Conservation (phyloP, 2,113 vertebrate species). For the Lepidothrix coronata region DNA sequence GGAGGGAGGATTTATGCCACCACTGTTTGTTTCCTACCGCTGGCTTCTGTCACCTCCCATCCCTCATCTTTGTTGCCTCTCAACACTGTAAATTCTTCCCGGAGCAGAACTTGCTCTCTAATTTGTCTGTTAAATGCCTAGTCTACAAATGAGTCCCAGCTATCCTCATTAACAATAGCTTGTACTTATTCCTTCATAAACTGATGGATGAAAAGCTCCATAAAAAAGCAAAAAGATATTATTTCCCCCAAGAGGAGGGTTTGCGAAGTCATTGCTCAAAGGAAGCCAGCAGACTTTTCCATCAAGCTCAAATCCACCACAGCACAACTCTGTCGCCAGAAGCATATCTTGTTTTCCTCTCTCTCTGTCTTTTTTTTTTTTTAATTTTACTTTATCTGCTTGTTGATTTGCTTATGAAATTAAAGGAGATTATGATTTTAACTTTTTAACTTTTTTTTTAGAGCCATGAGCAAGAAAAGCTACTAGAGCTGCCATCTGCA, state of each 20-base stretch:
- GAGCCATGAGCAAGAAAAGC: background rate
- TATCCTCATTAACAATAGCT: constrained; percentile 42
- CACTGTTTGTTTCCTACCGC: background rate
- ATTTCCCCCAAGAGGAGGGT: constrained; percentile 38
- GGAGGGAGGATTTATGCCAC: background rate
- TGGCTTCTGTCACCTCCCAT: constrained; percentile 19
- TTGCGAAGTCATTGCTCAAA: constrained; percentile 50
- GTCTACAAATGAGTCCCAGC: constrained; percentile 33
- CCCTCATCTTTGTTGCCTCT: constrained; percentile 38
- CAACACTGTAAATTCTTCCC: background rate
- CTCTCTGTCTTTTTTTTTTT: background rate
- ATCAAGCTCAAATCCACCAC: constrained; percentile 26
- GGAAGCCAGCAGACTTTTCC: constrained; percentile 7
- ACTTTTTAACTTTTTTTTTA: constrained; percentile 43
- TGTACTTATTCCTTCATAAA: constrained; percentile 50
- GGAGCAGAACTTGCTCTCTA: constrained; percentile 1
- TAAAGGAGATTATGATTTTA: constrained; percentile 41
- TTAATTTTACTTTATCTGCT: constrained; percentile 34
- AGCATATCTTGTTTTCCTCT: constrained; percentile 19
- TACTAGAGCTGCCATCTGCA: background rate
- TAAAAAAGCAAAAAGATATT: background rate
- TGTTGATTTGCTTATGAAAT: constrained; percentile 40
- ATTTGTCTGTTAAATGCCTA: constrained; percentile 49
- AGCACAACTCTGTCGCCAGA: background rate
- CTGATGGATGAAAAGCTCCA: constrained; percentile 39